Conservation (phyloP, 2,888 invertebrate species). For the Magallana nippona region DNA sequence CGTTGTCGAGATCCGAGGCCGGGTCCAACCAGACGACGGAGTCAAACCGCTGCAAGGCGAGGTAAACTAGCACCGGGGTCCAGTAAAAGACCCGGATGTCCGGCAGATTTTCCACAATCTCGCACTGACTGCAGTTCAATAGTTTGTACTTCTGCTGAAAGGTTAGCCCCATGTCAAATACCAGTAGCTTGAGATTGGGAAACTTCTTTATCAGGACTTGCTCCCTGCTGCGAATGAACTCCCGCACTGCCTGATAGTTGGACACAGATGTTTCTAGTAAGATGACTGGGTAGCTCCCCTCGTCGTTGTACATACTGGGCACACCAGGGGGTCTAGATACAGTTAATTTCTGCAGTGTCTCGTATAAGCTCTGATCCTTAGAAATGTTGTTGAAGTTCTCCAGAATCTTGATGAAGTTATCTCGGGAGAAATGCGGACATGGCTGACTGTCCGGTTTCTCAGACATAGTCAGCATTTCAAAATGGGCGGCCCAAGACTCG, state of each 20-base stretch:
- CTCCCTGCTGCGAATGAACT: conserved; percentile 7
- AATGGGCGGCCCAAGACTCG: conserved; percentile 31
- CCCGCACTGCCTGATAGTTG: not conserved
- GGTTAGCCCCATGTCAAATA: conserved; percentile 38
- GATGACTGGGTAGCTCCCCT: not conserved
- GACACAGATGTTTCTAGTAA: conserved; percentile 8
- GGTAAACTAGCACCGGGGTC: conserved; percentile 36
- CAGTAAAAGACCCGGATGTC: not conserved
- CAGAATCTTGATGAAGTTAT: conserved; percentile 2
- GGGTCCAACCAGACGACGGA: conserved; percentile 32
- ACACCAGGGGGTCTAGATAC: not conserved
- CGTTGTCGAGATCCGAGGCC: conserved; percentile 16
- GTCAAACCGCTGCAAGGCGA: conserved; percentile 35
- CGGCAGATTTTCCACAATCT: conserved; percentile 28
- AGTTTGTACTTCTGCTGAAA: conserved; percentile 42
- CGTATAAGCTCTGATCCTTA: not conserved
- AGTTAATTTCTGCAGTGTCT: not conserved
- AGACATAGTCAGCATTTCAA: not conserved
- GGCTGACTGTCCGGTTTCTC: not conserved
- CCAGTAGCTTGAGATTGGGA: not conserved
- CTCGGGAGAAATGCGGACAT: conserved; percentile 32
- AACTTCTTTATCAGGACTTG: not conserved
- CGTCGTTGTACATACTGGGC: not conserved
- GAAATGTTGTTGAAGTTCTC: conserved; percentile 24
- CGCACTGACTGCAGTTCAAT: conserved; percentile 40